Conservation (phyloP, 2,113 vertebrate species). For the Neoarius graeffei region DNA sequence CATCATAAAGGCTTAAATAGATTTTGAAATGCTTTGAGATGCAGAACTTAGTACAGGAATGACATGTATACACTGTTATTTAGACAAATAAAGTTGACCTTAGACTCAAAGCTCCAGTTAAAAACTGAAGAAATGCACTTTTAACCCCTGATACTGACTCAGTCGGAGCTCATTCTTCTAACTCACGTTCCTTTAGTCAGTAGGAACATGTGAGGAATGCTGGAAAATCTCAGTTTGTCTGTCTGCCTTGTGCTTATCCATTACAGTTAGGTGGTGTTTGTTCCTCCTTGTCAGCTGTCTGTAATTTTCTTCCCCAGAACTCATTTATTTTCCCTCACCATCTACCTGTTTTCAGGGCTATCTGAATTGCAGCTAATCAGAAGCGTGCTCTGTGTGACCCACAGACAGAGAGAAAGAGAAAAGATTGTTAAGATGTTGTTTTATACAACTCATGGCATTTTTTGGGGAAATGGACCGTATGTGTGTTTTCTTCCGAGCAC, state of each 20-base stretch:
- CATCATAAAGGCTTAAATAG: neutral
- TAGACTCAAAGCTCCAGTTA: neutral
- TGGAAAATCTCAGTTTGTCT: neutral
- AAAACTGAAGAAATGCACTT: neutral
- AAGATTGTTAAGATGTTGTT: neutral
- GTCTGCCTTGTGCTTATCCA: neutral
- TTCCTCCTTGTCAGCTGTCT: neutral
- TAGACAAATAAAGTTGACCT: neutral
- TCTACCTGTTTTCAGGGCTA: too few relatives aligned
- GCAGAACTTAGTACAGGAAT: too few relatives aligned
- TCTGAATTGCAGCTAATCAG: conserved; percentile 20
- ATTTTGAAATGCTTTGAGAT: too few relatives aligned
- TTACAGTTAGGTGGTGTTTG: neutral
- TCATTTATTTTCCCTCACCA: neutral
- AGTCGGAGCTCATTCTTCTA: neutral
- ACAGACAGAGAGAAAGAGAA: neutral
- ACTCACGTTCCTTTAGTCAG: neutral
- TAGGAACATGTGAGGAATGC: neutral
- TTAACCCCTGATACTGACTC: neutral
- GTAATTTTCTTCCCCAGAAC: neutral
- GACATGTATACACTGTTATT: too few relatives aligned
- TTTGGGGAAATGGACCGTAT: neutral
- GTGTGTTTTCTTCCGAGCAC: conserved; percentile 5
- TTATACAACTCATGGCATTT: neutral
- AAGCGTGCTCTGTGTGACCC: neutral